These are phyloP conservation scores for Phoeniculus purpureus DNA, from an alignment of 2,797 vertebrate species.

Conservation along the genomic window DNA sequence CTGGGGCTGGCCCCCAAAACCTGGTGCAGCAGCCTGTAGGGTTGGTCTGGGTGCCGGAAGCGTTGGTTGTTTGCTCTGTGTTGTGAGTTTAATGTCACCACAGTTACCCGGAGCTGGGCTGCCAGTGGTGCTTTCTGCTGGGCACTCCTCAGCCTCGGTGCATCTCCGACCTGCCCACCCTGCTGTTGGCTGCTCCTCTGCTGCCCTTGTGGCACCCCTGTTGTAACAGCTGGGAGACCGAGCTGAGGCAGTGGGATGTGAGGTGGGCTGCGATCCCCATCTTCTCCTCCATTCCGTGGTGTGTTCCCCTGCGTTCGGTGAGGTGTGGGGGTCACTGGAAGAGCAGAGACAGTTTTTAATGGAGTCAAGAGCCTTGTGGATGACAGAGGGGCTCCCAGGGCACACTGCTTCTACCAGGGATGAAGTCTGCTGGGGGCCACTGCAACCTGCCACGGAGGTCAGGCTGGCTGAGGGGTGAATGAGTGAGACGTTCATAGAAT, in stretches of 20 bases:
- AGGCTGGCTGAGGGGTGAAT: background rate
- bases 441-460: background rate
- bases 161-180: background rate
- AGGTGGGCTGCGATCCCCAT: background rate
- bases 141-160: background rate
- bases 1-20: background rate
- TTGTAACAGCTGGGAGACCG: background rate
- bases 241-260: accelerated
- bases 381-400: background rate
- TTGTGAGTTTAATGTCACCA: accelerated
- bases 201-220: background rate
- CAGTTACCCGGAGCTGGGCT: background rate
- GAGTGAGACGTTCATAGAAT: no score
- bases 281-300: accelerated
- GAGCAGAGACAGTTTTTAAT: background rate
- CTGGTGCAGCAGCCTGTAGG: background rate
- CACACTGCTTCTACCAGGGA: accelerated
- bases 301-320: background rate
- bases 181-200: background rate
- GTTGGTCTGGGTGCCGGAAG: background rate
- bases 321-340: background rate
- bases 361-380: background rate
- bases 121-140: background rate
- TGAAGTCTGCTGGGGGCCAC: background rate
- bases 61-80: background rate